phyloP scores from a whole-genome alignment of 53 echinoderm and acorn worm species.

The Actinopyga echinites region DNA sequence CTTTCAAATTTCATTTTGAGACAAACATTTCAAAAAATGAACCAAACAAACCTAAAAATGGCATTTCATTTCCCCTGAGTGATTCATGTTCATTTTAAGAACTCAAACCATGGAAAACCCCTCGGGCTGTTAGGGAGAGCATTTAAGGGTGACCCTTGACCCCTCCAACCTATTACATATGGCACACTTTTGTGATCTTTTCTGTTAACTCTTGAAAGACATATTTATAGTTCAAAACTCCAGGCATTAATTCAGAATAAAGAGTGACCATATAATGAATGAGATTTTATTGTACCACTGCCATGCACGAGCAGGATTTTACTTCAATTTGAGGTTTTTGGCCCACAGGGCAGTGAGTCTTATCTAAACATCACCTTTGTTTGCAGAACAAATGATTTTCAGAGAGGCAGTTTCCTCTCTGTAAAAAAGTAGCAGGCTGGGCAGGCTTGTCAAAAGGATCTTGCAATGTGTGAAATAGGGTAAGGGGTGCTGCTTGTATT shows the following conservation, averaged over 20 bases:
- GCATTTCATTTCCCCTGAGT: too few relatives aligned
- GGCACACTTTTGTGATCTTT: background rate
- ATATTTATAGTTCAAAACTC: background rate
- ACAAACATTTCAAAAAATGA: too few relatives aligned
- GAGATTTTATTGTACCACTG: constrained; percentile 2
- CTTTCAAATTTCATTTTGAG: too few relatives aligned
- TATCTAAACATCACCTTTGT: background rate
- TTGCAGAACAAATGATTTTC: constrained; percentile 19
- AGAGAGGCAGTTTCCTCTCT: constrained; percentile 4
- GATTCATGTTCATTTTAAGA: too few relatives aligned
- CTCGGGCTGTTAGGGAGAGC: too few relatives aligned
- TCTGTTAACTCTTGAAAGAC: background rate
- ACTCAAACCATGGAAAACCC: too few relatives aligned
- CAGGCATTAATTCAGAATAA: constrained; percentile 17
- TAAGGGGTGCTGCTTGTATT: too few relatives aligned
- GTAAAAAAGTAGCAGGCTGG: background rate
- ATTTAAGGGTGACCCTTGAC: constrained; percentile 10
- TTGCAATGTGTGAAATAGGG: too few relatives aligned
- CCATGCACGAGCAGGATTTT: background rate
- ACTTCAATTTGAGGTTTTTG: background rate
- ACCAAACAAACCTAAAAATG: too few relatives aligned
- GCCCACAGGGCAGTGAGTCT: background rate
- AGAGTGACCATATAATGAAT: constrained; percentile 4
- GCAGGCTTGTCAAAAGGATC: too few relatives aligned
- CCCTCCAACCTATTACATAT: background rate